Conservation (phyloP, 1,140 invertebrate species). For the Bombus cullumanus region DNA sequence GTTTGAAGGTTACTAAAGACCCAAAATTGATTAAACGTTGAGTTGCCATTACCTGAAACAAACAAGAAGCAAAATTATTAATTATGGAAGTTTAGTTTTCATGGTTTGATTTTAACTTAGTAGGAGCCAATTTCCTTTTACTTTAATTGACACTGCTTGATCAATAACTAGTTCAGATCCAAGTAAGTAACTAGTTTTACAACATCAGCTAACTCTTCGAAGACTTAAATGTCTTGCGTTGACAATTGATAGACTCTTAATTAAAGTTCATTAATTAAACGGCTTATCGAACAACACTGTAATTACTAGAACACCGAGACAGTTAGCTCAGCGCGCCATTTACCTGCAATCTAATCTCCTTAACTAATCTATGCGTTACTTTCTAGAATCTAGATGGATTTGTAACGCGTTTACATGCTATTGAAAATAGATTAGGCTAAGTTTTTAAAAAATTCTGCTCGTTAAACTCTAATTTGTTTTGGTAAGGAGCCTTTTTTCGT, state of each 20-base stretch:
- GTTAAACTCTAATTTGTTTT: neutral
- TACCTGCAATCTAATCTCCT: neutral
- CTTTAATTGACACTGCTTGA: neutral
- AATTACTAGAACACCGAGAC: neutral
- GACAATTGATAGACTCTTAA: neutral
- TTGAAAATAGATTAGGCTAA: neutral
- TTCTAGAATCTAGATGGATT: neutral
- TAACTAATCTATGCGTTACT: neutral
- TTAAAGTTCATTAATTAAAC: conserved; percentile 10
- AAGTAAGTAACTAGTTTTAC: neutral
- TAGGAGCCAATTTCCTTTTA: neutral
- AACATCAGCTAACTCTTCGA: neutral
- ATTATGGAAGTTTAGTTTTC: neutral
- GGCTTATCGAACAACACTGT: neutral
- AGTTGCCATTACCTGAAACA: conserved; percentile 13
- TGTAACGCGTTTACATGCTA: neutral
- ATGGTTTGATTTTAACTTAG: neutral
- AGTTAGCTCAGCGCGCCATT: neutral
- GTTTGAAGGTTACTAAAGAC: neutral
- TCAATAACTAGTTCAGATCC: neutral
- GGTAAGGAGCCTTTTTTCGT: neutral
- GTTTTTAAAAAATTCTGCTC: neutral
- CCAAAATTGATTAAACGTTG: neutral
- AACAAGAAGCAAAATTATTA: neutral
- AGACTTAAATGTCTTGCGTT: neutral